Evolutionary conservation across 2,797 vertebrate genomes (phyloP), one percentile per base, ranked within the genome.

Genomic region (Benthosema pterotum): DNA sequence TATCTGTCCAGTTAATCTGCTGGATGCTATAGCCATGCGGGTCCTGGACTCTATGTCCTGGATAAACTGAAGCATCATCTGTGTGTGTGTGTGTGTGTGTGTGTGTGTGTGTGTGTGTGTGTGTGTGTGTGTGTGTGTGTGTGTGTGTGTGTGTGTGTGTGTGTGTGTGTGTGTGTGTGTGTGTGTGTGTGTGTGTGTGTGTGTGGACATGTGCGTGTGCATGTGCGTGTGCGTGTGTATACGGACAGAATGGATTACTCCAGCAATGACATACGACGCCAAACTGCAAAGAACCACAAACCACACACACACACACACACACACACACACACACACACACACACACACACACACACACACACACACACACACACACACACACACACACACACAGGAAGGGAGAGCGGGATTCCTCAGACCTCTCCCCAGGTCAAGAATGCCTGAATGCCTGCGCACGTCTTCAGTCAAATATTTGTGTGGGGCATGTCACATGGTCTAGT

Each of bases 1-100:
- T 52, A 65, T 67, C 14, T 47, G 43, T 71, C 65, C 74, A 63
- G 52, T 63, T 72, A 80, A 85, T 78, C 72, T 78, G 66, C 43
- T 50, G 47, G 43, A 43, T 72, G 71, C 66, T 56, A 56, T 22
- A 25, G 22, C 22, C n/a, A n/a, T 25, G 47, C 50, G 72, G 58
- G 28, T 15, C 66, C 62, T 64, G 71, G 6, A 57, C 15, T 64
- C 43, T 42, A 28, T 2, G 3, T 5, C 52, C 57, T 46, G 61
- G 11, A 12, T 58, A 38, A 69, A 63, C 38, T 32, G 1, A 38
- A 9, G 32, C 32, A 38, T 12, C 50, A 49, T 45, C 4, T 45
- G 43, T 45, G 43, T 45, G 5, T 45, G 12, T 45, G 43, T 45
- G 43, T 45, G 43, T 46, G 45, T 46, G 45, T 46, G 43, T 46